A percentile compares a stretch with the other conserved stretches of the same genome.
phyloP scores from a whole-genome alignment of 2,888 invertebrate genomes.

The Laspeyria flexula region DNA sequence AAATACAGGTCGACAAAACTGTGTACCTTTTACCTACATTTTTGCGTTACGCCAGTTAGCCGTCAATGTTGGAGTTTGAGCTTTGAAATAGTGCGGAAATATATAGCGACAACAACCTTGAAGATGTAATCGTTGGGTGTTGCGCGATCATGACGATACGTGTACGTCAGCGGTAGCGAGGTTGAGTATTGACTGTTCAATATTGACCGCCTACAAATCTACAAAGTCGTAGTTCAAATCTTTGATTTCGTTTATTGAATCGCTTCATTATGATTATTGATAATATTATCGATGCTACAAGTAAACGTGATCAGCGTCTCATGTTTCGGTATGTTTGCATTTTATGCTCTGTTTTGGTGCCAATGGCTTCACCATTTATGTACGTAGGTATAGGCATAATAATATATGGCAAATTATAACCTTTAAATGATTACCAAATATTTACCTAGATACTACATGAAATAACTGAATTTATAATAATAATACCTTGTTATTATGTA shows the following conservation, averaged over 20 bases:
- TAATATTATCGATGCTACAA: no score
- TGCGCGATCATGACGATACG: constrained; percentile 2
- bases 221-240: background rate
- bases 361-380: background rate
- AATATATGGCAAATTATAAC: no score
- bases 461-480: no score
- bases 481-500: no score
- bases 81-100: constrained; percentile 2
- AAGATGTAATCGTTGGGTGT: background rate
- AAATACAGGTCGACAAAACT: background rate
- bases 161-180: no score
- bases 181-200: no score
- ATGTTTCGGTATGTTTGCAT: background rate
- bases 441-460: no score
- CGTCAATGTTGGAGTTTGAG: background rate
- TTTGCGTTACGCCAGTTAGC: background rate
- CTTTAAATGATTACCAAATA: no score
- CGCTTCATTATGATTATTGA: no score
- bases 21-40: background rate
- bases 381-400: no score
- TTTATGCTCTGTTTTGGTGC: background rate
- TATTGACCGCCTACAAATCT: background rate
- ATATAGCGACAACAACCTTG: constrained; percentile 5
- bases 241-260: no score
- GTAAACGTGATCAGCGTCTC: background rate